Evolutionary conservation across 1,140 invertebrate genomes (phyloP), one percentile per base, ranked within the genome.

Genomic region (Brachionus calyciflorus): DNA sequence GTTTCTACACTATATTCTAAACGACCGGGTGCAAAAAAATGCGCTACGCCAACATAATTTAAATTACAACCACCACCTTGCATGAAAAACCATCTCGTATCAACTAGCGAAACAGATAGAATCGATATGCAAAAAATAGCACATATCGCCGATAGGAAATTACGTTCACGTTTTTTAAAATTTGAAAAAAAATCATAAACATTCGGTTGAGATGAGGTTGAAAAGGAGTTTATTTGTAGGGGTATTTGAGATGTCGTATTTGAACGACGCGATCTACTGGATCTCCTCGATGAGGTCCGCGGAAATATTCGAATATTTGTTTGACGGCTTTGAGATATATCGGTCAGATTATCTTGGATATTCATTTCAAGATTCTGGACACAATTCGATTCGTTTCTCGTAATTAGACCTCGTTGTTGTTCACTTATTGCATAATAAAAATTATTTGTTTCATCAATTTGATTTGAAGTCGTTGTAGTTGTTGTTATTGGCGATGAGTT

Each of bases 21-120:
- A 24, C 69, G 69, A 46, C 73, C 73, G 44, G 49, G 49, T 37
- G 73, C 73, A 76, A 76, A 76, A 76, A 76, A 76, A 44, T 55
- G 49, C 5, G 41, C 49, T 44, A 76, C 49, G 41, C 73, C 73
- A 48, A 76, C 57, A 55, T 76, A 57, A 30, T 76, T 76, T 30
- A 55, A 55, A 60, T 76, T 76, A 48, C 73, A 76, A 14, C 49
- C 33, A 41, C 73, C 73, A 3, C 73, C 73, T 33, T 76, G 30
- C 3, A 76, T 28, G 28, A 41, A 76, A 49, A 76, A 76, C 73
- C 73, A 76, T 57, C 73, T 55, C 5, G 40, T 55, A 24, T 76
- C 73, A 9, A 55, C 26, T 41, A 76, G 48, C 24, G 49, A 44
- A 21, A 76, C 73, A 21, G 55, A 41, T 24, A 76, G 24, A 46